phyloP scores from a whole-genome alignment of 2,888 invertebrate species.

The Gortyna flavago region DNA sequence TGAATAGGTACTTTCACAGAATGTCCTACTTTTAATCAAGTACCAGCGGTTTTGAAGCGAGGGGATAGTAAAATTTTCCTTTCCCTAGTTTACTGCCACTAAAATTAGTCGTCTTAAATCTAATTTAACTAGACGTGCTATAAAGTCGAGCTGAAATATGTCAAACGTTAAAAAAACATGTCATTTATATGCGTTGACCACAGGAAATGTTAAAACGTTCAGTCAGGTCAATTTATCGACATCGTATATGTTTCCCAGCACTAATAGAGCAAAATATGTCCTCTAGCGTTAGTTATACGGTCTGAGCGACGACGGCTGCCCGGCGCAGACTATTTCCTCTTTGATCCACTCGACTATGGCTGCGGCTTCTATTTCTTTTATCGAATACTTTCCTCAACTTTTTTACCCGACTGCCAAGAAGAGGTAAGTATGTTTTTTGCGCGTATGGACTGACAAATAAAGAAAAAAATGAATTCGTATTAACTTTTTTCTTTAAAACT shows the following conservation, averaged over 20 bases:
- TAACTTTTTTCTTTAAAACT: not conserved
- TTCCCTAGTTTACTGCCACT: slow-evolving; percentile 22
- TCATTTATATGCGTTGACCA: slow-evolving; percentile 14
- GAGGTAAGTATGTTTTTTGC: not conserved
- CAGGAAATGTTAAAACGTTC: slow-evolving; percentile 14
- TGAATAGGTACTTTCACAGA: slow-evolving; percentile 16
- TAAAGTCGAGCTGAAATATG: slow-evolving; percentile 16
- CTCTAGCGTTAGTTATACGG: slow-evolving; percentile 64
- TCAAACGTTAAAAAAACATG: slow-evolving; percentile 11
- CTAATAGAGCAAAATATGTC: slow-evolving; percentile 63
- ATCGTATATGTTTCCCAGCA: slow-evolving; percentile 52
- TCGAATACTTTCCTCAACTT: slow-evolving; percentile 42
- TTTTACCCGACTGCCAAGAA: slow-evolving; percentile 14
- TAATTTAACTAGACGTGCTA: slow-evolving; percentile 29
- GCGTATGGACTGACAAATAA: not conserved
- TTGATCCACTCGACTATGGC: slow-evolving; percentile 52
- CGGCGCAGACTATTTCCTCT: slow-evolving; percentile 65
- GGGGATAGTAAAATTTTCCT: slow-evolving; percentile 2
- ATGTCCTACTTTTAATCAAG: slow-evolving; percentile 37
- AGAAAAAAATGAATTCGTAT: not conserved
- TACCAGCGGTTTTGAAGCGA: slow-evolving; percentile 15
- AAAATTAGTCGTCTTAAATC: slow-evolving; percentile 34
- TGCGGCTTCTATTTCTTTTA: slow-evolving; percentile 58
- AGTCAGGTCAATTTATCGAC: slow-evolving; percentile 52
- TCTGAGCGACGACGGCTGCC: slow-evolving; percentile 69